Evolutionary conservation across 2,113 vertebrate genomes (phyloP), one percentile per base, ranked within the genome.

Genomic region (Amblyopsis rosae): DNA sequence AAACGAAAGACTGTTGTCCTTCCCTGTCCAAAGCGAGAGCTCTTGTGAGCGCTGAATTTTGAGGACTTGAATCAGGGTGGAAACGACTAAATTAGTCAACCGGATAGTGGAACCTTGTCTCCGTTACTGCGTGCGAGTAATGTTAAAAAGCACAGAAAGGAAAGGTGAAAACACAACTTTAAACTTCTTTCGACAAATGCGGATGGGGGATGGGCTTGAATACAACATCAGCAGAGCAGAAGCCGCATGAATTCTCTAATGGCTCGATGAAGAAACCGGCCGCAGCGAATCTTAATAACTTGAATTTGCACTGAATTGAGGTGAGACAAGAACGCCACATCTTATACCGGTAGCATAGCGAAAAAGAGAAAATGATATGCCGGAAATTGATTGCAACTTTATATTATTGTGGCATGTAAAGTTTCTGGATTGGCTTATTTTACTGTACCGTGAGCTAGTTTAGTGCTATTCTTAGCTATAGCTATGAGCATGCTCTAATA

Each of bases 191-290:
- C 72, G 74, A 48, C 35, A 75, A 67, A 73, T 57, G 80, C 0
- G 79, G 84, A 85, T 87, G 88, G 87, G 86, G 86, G 86, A 88
- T 91, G 87, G 88, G 87, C 80, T 79, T 49, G 66, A 49, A 13
- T 75, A 72, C 78, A 81, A 69, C 81, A 80, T 80, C 71, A 68
- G 82, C 80, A 50, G 63, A 80, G 79, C 80, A 35, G 70, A 72
- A 80, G 84, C 87, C 81, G 86, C 88, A 81, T 82, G 87, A 83
- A 82, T 55, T 83, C 73, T 59, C 75, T 59, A 73, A 88, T 83
- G 82, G 80, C 79, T 80, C 80, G 80, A 61, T 84, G 79, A 88
- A 87, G 79, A 83, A 82, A 86, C 75, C n/a, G 67, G 75, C 76
- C 70, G 76, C 82, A 26, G 77, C 59, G n/a, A 70, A 70, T 62